phyloP scores from a whole-genome alignment of 1,140 invertebrate species.

The Microplitis demolitor region DNA sequence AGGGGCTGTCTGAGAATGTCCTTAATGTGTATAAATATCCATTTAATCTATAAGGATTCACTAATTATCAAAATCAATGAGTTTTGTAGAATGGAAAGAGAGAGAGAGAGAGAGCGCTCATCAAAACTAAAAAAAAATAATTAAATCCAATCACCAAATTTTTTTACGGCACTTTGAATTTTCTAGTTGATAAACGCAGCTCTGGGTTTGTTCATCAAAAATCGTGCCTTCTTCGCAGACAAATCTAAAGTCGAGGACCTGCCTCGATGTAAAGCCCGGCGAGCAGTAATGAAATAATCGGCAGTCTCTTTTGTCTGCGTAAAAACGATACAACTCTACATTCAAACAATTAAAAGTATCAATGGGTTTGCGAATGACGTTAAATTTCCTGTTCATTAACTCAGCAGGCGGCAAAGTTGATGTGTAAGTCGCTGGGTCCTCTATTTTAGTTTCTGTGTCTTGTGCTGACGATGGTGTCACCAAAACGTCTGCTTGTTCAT shows the following conservation, averaged over 20 bases:
- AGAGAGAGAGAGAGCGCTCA: not conserved
- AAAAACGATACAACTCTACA: slow-evolving; percentile 64
- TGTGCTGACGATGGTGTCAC: not conserved
- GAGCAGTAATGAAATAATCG: slow-evolving; percentile 68
- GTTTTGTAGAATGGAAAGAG: slow-evolving; percentile 7
- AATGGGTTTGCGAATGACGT: slow-evolving; percentile 7
- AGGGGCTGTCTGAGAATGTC: not conserved
- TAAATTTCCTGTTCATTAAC: not conserved
- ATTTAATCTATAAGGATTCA: slow-evolving; percentile 49
- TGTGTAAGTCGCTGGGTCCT: not conserved
- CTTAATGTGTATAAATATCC: slow-evolving; percentile 37
- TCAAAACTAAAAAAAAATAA: not conserved
- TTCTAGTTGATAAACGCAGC: slow-evolving; percentile 53
- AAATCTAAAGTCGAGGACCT: slow-evolving; percentile 67
- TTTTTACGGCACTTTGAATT: slow-evolving; percentile 46
- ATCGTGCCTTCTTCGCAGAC: slow-evolving; percentile 65
- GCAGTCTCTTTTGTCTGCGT: slow-evolving; percentile 65
- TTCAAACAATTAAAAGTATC: slow-evolving; percentile 63
- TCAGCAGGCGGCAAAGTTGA: not conserved
- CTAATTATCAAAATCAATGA: slow-evolving; percentile 56
- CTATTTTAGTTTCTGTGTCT: not conserved
- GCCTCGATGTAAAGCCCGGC: slow-evolving; percentile 62
- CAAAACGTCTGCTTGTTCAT: no score
- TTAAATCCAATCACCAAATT: slow-evolving; percentile 36
- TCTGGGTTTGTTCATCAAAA: slow-evolving; percentile 63